Conservation (phyloP, 2,888 invertebrate genomes). For the Acanthosepion pharaonis region DNA sequence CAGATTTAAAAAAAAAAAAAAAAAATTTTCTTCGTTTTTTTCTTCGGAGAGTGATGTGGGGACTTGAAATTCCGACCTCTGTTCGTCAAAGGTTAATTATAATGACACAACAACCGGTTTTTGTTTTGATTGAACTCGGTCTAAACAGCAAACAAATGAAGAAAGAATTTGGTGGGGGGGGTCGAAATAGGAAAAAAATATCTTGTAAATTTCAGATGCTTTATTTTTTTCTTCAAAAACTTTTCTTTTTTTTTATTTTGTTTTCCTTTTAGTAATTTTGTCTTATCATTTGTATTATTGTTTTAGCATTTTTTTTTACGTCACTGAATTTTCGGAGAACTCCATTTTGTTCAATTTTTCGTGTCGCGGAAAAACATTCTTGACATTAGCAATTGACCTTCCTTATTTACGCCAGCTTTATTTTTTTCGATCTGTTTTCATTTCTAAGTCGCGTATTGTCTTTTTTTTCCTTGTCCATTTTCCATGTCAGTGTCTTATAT, state of each 20-base stretch:
- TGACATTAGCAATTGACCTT: background rate
- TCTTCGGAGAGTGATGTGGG: background rate
- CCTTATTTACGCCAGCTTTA: background rate
- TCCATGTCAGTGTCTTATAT: too few relatives aligned
- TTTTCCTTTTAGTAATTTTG: background rate
- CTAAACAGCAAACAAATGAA: background rate
- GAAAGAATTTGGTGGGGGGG: background rate
- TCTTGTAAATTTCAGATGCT: too few relatives aligned
- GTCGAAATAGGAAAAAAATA: background rate
- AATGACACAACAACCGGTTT: background rate
- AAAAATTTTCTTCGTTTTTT: background rate
- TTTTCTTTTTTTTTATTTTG: background rate
- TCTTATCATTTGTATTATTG: background rate
- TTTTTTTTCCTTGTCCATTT: too few relatives aligned
- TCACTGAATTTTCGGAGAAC: background rate
- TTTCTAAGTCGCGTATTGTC: too few relatives aligned
- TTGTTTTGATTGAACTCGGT: background rate
- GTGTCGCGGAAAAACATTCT: background rate
- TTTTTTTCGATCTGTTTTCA: background rate
- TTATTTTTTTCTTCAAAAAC: background rate
- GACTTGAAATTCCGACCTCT: background rate
- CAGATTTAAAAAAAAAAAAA: too few relatives aligned
- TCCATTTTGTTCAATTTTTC: background rate
- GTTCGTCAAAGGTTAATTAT: slow-evolving; percentile 1
- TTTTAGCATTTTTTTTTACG: background rate